phyloP scores from a whole-genome alignment of 2,797 vertebrate genomes.

The Pteropus rufus region DNA sequence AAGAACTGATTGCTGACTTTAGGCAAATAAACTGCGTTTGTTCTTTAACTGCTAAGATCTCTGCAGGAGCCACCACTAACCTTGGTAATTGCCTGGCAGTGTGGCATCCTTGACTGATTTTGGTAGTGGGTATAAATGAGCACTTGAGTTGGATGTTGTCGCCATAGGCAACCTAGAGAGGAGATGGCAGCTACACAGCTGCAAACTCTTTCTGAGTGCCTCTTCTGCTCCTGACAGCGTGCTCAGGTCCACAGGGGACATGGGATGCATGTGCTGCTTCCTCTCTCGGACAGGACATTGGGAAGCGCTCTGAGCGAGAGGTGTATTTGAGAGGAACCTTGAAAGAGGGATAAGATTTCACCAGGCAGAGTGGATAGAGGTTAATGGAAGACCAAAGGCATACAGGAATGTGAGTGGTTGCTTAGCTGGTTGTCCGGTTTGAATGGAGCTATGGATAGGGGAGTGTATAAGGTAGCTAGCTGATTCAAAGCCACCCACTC shows the following conservation, averaged over 20 bases:
- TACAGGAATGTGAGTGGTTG: not conserved
- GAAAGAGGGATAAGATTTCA: not conserved
- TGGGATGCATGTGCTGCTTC: not conserved
- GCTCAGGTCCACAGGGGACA: rapidly evolving
- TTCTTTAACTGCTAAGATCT: not conserved
- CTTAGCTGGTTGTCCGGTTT: not conserved
- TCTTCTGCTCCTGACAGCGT: not conserved
- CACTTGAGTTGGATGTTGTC: not conserved
- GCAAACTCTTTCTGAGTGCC: not conserved
- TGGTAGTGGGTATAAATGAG: not conserved
- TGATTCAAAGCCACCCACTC: not conserved
- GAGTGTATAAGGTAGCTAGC: not conserved
- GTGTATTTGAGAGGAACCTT: not conserved
- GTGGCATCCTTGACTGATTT: not conserved
- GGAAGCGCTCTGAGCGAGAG: not conserved
- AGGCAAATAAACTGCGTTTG: not conserved
- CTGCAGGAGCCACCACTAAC: not conserved
- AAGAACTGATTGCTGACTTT: slow-evolving; percentile 9
- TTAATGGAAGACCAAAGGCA: not conserved
- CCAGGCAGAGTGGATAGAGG: not conserved
- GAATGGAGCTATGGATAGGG: not conserved
- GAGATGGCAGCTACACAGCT: not conserved
- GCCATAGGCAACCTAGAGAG: not conserved
- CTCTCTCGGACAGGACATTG: not conserved
- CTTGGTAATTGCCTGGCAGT: not conserved